These are phyloP conservation scores for Acanthopagrus latus DNA, from an alignment of 2,797 vertebrate species.

Conservation along the genomic window DNA sequence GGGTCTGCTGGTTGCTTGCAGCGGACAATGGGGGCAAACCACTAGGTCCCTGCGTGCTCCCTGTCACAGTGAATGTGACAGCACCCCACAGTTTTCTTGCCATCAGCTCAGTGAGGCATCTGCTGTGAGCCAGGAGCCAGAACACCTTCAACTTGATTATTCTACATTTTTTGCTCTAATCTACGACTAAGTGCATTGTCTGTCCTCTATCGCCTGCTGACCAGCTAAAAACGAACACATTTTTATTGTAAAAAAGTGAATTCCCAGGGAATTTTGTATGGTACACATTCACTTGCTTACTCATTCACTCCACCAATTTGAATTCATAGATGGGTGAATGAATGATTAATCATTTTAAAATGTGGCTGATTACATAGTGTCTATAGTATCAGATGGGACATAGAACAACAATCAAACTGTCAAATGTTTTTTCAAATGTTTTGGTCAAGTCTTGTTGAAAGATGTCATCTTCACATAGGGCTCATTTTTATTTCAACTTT, in stretches of 20 bases:
- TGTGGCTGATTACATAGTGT: not conserved
- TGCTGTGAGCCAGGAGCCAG: not conserved
- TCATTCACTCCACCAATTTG: too few species aligned
- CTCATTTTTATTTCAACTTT: not conserved
- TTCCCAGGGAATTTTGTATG: not conserved
- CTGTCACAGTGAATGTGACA: slow-evolving; percentile 64
- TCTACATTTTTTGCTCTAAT: slow-evolving; percentile 9
- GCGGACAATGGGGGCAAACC: slow-evolving; percentile 62
- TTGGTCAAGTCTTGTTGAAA: not conserved
- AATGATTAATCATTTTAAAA: not conserved
- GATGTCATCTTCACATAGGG: not conserved
- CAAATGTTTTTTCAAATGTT: not conserved
- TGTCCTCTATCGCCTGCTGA: not conserved
- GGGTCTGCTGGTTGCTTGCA: slow-evolving; percentile 48
- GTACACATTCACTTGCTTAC: not conserved
- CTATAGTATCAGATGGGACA: not conserved
- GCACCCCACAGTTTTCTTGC: slow-evolving; percentile 39
- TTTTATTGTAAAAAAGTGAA: not conserved
- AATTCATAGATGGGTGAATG: not conserved
- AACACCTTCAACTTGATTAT: slow-evolving; percentile 20
- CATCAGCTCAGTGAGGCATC: slow-evolving; percentile 34
- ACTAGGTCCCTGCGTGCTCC: slow-evolving; percentile 53
- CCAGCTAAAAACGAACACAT: not conserved
- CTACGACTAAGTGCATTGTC: not conserved
- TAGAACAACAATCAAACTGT: not conserved